phyloP scores from a whole-genome alignment of 2,797 vertebrate species.

The Cryptoblepharus egeriae region DNA sequence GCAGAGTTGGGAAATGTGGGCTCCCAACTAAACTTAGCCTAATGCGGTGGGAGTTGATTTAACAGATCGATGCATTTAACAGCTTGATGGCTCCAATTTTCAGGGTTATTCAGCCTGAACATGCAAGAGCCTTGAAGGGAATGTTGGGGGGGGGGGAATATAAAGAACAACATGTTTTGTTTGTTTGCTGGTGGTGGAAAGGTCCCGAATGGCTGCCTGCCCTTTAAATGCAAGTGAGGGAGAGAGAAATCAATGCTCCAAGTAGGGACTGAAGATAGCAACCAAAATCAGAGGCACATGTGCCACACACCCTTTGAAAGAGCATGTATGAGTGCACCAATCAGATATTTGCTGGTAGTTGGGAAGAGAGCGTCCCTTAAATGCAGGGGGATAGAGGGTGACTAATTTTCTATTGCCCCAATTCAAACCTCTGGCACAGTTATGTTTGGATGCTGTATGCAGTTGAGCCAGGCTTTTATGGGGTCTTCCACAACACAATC shows the following conservation, averaged over 20 bases:
- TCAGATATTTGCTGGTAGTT: too few relatives aligned
- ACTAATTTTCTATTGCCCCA: too few relatives aligned
- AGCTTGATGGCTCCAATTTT: conserved; percentile 69
- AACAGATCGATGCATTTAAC: conserved; percentile 66
- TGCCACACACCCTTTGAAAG: too few relatives aligned
- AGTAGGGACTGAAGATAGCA: too few relatives aligned
- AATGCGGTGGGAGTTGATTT: conserved; percentile 58
- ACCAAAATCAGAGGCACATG: too few relatives aligned
- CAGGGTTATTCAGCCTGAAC: conserved; percentile 67
- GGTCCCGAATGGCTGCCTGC: conserved; percentile 49
- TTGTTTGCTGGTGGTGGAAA: conserved; percentile 54
- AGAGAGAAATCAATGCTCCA: background rate
- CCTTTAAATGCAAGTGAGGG: conserved; percentile 22
- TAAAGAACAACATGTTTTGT: conserved; percentile 38
- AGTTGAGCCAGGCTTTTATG: too few relatives aligned
- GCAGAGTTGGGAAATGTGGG: background rate
- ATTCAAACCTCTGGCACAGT: too few relatives aligned
- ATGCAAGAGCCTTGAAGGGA: conserved; percentile 52
- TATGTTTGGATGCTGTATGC: too few relatives aligned
- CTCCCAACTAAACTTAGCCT: conserved; percentile 58
- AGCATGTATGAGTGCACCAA: too few relatives aligned
- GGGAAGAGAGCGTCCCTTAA: too few relatives aligned
- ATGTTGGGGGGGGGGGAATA: conserved; percentile 32
- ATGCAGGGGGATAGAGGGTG: too few relatives aligned
- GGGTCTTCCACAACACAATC: too few relatives aligned